Conservation (phyloP, 2,113 vertebrate genomes). For the Gila orcuttii region DNA sequence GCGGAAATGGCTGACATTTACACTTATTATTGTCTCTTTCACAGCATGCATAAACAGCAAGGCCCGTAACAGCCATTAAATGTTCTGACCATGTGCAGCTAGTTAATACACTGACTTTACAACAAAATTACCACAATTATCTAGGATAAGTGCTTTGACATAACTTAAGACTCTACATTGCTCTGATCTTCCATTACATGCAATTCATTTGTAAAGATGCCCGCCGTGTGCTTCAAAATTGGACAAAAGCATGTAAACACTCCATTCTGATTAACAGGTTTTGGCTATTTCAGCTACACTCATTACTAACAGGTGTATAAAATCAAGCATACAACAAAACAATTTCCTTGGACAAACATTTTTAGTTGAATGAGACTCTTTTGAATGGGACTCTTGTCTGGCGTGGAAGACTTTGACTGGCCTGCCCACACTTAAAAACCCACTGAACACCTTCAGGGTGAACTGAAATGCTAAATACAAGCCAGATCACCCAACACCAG, state of each 20-base stretch:
- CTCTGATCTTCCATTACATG: background rate
- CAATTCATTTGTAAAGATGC: background rate
- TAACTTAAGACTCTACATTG: background rate
- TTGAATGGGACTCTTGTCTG: background rate
- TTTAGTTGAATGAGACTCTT: background rate
- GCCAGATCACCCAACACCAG: background rate
- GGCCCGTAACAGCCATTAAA: background rate
- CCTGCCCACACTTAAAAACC: background rate
- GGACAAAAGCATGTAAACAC: background rate
- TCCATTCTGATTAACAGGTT: background rate
- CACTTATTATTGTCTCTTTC: slow-evolving; percentile 51
- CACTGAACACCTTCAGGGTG: background rate
- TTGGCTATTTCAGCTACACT: background rate
- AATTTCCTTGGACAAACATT: background rate
- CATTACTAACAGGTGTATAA: slow-evolving; percentile 1
- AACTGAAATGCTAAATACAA: background rate
- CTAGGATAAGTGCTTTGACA: background rate
- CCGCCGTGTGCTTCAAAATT: background rate
- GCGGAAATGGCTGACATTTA: slow-evolving; percentile 47
- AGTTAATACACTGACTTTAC: background rate
- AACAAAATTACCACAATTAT: background rate
- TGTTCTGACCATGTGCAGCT: background rate
- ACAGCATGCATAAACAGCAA: slow-evolving; percentile 41
- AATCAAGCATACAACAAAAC: background rate
- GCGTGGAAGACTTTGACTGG: background rate